These are phyloP conservation scores for Pyrocoelia pectoralis DNA, from an alignment of 2,888 invertebrate genomes.

Conservation along the genomic window DNA sequence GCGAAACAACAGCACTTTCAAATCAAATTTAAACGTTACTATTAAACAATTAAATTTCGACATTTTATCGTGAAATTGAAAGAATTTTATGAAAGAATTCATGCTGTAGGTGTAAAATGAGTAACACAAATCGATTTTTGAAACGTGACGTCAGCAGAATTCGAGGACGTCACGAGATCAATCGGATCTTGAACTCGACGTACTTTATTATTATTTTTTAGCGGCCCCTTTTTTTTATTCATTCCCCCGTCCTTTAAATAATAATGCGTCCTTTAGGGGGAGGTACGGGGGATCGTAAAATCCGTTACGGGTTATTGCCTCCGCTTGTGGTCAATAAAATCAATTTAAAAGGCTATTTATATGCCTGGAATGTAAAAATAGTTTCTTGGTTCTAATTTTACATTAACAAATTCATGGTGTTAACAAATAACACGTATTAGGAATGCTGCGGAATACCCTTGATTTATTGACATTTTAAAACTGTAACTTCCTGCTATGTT, in stretches of 20 bases:
- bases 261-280: too few relatives aligned
- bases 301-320: too few relatives aligned
- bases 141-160: constrained; percentile 43
- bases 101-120: constrained; percentile 36
- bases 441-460: too few relatives aligned
- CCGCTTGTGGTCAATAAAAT: too few relatives aligned
- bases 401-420: too few relatives aligned
- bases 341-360: too few relatives aligned
- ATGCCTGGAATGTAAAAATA: too few relatives aligned
- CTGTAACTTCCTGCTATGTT: too few relatives aligned
- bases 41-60: constrained; percentile 12
- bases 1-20: constrained; percentile 1
- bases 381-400: too few relatives aligned
- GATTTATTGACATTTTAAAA: too few relatives aligned
- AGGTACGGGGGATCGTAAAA: too few relatives aligned
- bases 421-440: too few relatives aligned
- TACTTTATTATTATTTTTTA: neutral
- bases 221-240: neutral
- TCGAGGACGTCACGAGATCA: constrained; percentile 42
- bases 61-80: neutral
- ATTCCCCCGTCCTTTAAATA: neutral
- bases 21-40: neutral
- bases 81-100: constrained; percentile 20
- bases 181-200: constrained; percentile 44
- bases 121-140: constrained; percentile 45